A percentile compares a stretch with the other conserved stretches of the same genome.
These are phyloP conservation scores for Lepilemur septentrionalis DNA, from an alignment of 2,797 vertebrate species.

Conservation along the genomic window DNA sequence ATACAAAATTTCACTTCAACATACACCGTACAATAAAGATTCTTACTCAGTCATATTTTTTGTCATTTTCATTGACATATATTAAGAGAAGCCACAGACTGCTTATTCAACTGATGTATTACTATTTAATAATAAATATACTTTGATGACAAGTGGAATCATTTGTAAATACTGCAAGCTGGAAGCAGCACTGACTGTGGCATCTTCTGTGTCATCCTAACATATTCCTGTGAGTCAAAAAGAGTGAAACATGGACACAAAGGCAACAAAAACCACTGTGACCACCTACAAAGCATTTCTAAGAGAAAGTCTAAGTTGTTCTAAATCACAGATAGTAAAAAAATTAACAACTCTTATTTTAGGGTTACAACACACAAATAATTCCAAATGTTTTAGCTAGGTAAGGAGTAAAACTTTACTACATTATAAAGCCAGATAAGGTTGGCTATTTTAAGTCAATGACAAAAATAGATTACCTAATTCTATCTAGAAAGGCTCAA, in stretches of 20 bases:
- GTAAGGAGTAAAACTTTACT: background rate
- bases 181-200: background rate
- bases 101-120: slow-evolving; percentile 1
- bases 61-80: background rate
- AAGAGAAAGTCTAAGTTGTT: background rate
- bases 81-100: background rate
- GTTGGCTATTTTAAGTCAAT: background rate
- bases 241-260: background rate
- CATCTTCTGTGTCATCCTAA: background rate
- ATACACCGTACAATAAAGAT: background rate
- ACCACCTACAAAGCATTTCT: background rate
- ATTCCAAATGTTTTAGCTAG: background rate
- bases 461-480: slow-evolving; percentile 5
- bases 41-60: background rate
- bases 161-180: background rate
- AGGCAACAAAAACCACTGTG: background rate
- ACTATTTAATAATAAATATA: background rate
- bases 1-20: background rate
- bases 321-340: background rate
- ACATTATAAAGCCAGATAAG: background rate
- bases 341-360: background rate
- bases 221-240: background rate
- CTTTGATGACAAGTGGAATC: background rate
- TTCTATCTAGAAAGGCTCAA: background rate
- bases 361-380: background rate